Percentiles rank a stretch among this genome's conserved stretches.
Evolutionary conservation across 1,140 invertebrate genomes (phyloP).

Genomic region (Pseudomyrmex cubaensis): DNA sequence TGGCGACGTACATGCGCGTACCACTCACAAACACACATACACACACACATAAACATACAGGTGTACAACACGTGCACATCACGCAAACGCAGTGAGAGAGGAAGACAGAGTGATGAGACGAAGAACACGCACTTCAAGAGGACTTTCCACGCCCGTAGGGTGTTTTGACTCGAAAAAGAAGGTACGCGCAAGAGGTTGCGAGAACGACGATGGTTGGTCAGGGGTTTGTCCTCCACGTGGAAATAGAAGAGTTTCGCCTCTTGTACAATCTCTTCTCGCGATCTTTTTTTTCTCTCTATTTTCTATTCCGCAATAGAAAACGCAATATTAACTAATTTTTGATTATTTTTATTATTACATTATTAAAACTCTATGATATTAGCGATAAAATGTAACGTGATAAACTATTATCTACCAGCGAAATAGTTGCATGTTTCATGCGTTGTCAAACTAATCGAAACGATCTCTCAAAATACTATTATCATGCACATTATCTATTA

Average conservation of each 20-base stretch:
- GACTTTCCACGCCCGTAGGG: conserved; percentile 48
- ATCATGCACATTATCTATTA: conserved; percentile 14
- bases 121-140: conserved; percentile 30
- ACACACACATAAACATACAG: background rate
- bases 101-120: conserved; percentile 21
- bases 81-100: conserved; percentile 16
- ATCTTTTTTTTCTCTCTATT: background rate
- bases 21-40: conserved; percentile 51
- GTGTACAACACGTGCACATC: background rate
- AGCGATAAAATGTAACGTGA: background rate
- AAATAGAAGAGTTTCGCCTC: background rate
- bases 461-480: conserved; percentile 8
- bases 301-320: background rate
- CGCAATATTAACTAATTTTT: background rate
- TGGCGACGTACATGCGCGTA: conserved; percentile 30
- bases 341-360: background rate
- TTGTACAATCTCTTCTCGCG: background rate
- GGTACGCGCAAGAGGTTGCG: background rate
- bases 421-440: conserved; percentile 25
- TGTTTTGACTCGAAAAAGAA: conserved; percentile 65
- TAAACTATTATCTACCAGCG: background rate
- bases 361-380: background rate
- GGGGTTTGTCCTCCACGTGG: background rate
- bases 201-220: conserved; percentile 13
- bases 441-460: conserved; percentile 23